phyloP scores from a whole-genome alignment of 1,140 invertebrate genomes.

The Pseudomyrmex concolor region DNA sequence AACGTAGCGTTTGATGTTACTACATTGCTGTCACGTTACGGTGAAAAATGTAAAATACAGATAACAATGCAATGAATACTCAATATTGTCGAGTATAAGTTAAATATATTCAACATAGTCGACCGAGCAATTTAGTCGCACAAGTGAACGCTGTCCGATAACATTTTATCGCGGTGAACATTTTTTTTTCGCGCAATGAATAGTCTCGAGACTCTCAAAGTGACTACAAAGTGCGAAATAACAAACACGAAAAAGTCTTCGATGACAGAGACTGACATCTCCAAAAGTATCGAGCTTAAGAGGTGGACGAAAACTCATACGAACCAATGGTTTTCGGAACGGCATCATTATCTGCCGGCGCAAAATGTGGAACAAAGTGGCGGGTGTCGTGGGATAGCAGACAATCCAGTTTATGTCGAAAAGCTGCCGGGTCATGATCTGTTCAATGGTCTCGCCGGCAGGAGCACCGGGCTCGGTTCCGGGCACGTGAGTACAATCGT shows the following conservation, averaged over 20 bases:
- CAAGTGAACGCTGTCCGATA: no score
- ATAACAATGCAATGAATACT: not conserved
- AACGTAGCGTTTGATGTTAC: not conserved
- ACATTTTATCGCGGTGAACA: not conserved
- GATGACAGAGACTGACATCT: not conserved
- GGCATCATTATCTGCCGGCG: slow-evolving; percentile 93
- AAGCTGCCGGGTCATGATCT: slow-evolving; percentile 89
- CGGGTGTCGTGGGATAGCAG: slow-evolving; percentile 93
- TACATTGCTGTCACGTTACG: not conserved
- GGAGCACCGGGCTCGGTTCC: slow-evolving; percentile 79
- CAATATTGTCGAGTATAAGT: not conserved
- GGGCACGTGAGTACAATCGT: slow-evolving; percentile 89
- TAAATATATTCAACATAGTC: not conserved
- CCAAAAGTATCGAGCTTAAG: not conserved
- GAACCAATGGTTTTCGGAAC: slow-evolving; percentile 92
- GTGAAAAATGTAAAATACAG: not conserved
- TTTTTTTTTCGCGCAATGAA: not conserved
- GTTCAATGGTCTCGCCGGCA: slow-evolving; percentile 74
- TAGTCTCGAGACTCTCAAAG: not conserved
- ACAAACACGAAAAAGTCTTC: no score
- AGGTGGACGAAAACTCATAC: slow-evolving; percentile 27
- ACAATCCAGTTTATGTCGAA: slow-evolving; percentile 93
- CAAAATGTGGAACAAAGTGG: slow-evolving; percentile 94
- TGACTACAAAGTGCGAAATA: no score
- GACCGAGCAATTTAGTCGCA: not conserved